Conservation (phyloP, 2,888 invertebrate species). For the Unio pictorum region DNA sequence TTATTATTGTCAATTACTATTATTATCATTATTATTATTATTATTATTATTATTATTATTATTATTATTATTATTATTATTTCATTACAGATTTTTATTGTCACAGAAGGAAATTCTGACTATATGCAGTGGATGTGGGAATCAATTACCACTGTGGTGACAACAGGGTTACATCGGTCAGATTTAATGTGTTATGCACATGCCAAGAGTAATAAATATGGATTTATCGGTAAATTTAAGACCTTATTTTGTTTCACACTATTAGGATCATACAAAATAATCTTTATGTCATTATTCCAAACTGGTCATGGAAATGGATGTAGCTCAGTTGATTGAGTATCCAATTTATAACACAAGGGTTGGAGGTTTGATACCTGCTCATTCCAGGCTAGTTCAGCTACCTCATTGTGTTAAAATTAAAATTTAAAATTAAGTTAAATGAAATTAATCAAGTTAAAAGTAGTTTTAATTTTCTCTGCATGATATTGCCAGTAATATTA, state of each 20-base stretch:
- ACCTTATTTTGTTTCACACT: neutral
- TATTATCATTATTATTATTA: neutral
- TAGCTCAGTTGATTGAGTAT: too few species aligned
- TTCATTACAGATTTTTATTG: conserved; percentile 15
- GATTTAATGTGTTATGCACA: conserved; percentile 41
- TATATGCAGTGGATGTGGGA: conserved; percentile 32
- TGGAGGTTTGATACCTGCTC: too few species aligned
- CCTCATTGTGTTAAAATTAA: too few species aligned
- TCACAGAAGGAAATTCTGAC: conserved; percentile 16
- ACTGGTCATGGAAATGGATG: too few species aligned
- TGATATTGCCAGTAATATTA: too few species aligned
- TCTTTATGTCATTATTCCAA: neutral
- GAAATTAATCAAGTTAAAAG: too few species aligned
- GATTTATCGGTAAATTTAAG: conserved; percentile 25
- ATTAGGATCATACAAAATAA: neutral
- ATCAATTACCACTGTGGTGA: conserved; percentile 29
- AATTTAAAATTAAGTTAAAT: too few species aligned
- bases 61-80: neutral
- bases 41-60: too few species aligned
- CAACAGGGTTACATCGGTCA: neutral
- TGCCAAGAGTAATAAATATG: conserved; percentile 32
- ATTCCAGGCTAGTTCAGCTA: too few species aligned
- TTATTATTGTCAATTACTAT: conserved; percentile 9
- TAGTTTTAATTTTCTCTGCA: too few species aligned
- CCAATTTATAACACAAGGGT: too few species aligned